Conservation (phyloP, 2,113 vertebrate genomes). For the Siphamia tubifer region DNA sequence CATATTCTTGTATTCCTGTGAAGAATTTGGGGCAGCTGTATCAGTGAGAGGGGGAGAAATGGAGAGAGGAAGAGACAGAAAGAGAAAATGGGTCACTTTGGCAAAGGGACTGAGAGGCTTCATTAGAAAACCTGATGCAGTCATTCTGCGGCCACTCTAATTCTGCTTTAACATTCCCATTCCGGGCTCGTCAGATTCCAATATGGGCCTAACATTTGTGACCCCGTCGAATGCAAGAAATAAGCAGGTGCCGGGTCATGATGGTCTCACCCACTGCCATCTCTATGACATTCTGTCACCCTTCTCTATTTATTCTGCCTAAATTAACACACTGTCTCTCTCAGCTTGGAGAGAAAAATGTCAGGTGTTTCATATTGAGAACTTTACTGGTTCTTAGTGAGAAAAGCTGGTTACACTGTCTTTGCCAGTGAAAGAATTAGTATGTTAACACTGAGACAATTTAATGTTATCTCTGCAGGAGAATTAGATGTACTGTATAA, state of each 20-base stretch:
- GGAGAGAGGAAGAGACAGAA: background rate
- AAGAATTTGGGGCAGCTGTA: constrained; percentile 69
- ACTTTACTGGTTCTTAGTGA: constrained; percentile 9
- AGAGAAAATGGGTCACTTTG: constrained; percentile 72
- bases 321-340: constrained; percentile 24
- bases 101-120: constrained; percentile 52
- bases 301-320: constrained; percentile 40
- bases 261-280: constrained; percentile 18
- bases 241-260: constrained; percentile 53
- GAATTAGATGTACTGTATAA: constrained; percentile 39
- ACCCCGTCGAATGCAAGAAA: constrained; percentile 55
- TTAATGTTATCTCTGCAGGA: constrained; percentile 6
- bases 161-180: constrained; percentile 51
- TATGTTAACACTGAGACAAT: constrained; percentile 11
- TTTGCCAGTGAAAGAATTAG: background rate
- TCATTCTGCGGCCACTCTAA: constrained; percentile 46
- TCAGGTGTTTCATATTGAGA: constrained; percentile 39
- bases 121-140: constrained; percentile 56
- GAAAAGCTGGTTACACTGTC: background rate
- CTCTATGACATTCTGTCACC: constrained; percentile 36
- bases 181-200: constrained; percentile 38
- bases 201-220: constrained; percentile 52
- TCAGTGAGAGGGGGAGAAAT: constrained; percentile 24
- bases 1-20: constrained; percentile 54
- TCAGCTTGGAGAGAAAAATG: constrained; percentile 7